These are phyloP conservation scores for Hippoglossus hippoglossus DNA, from an alignment of 2,797 vertebrate species.

Conservation along the genomic window DNA sequence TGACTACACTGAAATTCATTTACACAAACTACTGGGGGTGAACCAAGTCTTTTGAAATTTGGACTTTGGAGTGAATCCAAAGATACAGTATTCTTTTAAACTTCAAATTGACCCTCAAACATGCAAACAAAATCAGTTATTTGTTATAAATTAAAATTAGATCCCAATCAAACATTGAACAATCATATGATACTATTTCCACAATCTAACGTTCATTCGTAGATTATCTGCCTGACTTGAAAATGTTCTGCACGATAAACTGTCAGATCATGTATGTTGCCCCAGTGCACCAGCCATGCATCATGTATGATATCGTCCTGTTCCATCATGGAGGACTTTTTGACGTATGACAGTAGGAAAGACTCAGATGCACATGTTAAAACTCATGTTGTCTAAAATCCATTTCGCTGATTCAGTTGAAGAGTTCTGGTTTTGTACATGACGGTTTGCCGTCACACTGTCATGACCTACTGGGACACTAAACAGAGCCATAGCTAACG, in stretches of 20 bases:
- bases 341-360: neutral
- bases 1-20: too few species aligned
- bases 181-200: neutral
- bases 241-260: neutral
- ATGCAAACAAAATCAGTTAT: too few species aligned
- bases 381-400: neutral
- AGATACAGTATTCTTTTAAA: too few species aligned
- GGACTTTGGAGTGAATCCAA: too few species aligned
- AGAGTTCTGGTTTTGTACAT: neutral
- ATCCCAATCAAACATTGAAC: neutral
- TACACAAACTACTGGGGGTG: too few species aligned
- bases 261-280: neutral
- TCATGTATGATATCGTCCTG: neutral
- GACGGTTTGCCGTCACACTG: constrained; percentile 9
- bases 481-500: neutral
- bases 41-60: too few species aligned
- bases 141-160: too few species aligned
- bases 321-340: too few species aligned
- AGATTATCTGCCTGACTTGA: too few species aligned
- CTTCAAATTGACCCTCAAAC: too few species aligned
- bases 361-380: neutral
- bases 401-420: neutral
- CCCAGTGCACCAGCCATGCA: neutral
- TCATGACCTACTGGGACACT: neutral
- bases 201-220: neutral